These are phyloP conservation scores for Lamprotornis superbus DNA, from an alignment of 2,113 vertebrate genomes.

Conservation along the genomic window DNA sequence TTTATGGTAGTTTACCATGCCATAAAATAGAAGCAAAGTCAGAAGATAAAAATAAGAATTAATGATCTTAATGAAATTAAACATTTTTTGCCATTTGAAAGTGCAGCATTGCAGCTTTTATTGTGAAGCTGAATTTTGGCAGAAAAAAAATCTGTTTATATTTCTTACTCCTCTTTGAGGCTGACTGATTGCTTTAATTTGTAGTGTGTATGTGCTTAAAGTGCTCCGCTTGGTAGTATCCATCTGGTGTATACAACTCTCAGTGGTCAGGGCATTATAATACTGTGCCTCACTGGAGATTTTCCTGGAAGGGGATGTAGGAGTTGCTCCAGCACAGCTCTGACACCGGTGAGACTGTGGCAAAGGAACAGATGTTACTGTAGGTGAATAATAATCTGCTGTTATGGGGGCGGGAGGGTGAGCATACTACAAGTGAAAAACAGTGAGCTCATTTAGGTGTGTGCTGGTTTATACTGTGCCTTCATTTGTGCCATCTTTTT, in stretches of 20 bases:
- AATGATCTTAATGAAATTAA: background rate
- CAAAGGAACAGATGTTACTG: conserved; percentile 53
- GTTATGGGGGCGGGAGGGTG: background rate
- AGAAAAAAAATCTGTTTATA: background rate
- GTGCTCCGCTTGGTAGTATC: conserved; percentile 29
- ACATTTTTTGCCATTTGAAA: background rate
- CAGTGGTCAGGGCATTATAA: conserved; percentile 51
- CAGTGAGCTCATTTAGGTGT: background rate
- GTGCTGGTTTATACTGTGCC: background rate
- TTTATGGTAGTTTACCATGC: background rate
- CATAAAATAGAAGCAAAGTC: background rate
- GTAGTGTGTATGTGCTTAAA: conserved; percentile 31
- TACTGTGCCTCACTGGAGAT: conserved; percentile 24
- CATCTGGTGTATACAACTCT: conserved; percentile 56
- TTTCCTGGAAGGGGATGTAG: conserved; percentile 48
- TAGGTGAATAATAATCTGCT: conserved; percentile 61
- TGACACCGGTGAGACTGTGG: conserved; percentile 24
- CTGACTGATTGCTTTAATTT: conserved; percentile 61
- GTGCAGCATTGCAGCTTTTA: background rate
- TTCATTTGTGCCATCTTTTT: background rate
- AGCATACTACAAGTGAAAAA: background rate
- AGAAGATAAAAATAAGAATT: background rate
- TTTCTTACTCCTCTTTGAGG: conserved; percentile 24
- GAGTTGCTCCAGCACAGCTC: conserved; percentile 30
- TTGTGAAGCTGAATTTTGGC: background rate